These are phyloP conservation scores for Synanthedon myopaeformis DNA, from an alignment of 2,888 invertebrate genomes.

Conservation along the genomic window DNA sequence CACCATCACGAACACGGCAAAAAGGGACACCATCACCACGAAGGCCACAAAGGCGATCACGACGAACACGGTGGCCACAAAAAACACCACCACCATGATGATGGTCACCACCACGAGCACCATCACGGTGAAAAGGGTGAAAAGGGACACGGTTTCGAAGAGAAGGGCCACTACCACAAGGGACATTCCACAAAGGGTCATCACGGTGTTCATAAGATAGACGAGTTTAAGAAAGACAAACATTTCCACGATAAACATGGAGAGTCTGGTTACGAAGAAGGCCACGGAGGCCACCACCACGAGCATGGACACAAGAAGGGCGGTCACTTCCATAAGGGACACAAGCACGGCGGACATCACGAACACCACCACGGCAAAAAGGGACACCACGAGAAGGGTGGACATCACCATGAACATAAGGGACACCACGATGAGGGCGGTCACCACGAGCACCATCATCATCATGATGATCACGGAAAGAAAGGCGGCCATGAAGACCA, in stretches of 20 bases:
- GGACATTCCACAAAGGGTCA: constrained; percentile 88
- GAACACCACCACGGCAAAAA: constrained; percentile 85
- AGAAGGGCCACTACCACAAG: constrained; percentile 79
- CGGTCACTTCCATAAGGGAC: constrained; percentile 82
- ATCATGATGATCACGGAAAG: constrained; percentile 79
- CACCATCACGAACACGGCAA: constrained; percentile 76
- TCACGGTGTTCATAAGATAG: constrained; percentile 84
- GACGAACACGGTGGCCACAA: constrained; percentile 73
- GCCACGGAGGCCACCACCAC: constrained; percentile 81
- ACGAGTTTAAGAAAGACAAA: constrained; percentile 87
- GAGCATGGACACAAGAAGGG: constrained; percentile 85
- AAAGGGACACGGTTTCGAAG: constrained; percentile 67
- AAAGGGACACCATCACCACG: constrained; percentile 80
- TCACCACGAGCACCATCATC: constrained; percentile 81
- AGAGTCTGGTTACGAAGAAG: constrained; percentile 80
- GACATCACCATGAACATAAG: constrained; percentile 82
- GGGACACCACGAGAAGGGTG: constrained; percentile 82
- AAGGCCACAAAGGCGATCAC: constrained; percentile 71
- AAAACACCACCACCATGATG: constrained; percentile 74
- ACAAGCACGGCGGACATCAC: constrained; percentile 80
- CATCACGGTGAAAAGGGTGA: constrained; percentile 76
- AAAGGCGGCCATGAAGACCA: constrained; percentile 84
- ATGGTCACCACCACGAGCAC: constrained; percentile 73
- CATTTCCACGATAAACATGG: constrained; percentile 88
- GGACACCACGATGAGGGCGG: constrained; percentile 84